Evolutionary conservation across 2,888 invertebrate species (phyloP), one percentile per base, ranked within the genome.

Genomic region (Pyrochroa serraticornis): DNA sequence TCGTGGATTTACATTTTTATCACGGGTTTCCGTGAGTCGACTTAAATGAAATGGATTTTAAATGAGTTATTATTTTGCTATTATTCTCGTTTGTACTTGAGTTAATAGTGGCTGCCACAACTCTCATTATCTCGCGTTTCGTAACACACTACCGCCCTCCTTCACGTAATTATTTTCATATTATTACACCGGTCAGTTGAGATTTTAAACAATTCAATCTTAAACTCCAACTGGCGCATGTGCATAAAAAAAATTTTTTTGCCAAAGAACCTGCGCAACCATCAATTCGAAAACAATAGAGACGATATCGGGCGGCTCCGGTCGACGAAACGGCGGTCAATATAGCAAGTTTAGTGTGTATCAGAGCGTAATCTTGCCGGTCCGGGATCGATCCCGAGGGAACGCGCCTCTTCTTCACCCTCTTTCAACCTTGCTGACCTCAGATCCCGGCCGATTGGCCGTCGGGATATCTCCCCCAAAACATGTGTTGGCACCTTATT

Each of bases 341-440:
- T 70, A 66, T 64, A 63, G 64, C 66, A 66, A 71, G 68, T 56
- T 72, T 71, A 71, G 70, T 64, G 71, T 69, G 66, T 70, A 72
- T 73, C 70, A 72, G 67, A 63, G 68, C 68, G 68, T 70, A 70
- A 72, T 72, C 71, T 71, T 67, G 67, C 63, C 67, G 69, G 62
- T 63, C 58, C 47, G 51, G 60, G 64, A 70, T 70, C 64, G 69
- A 69, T 69, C 70, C 68, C 70, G 10, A 6, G 67, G 68, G 70
- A 66, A 53, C 53, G 33, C 53, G 22, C 43, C 52, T 47, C 48
- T 57, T 54, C 63, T 64, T 62, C 60, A 65, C 66, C 65, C 67
- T 65, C 61, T 53, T 63, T 57, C 63, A 56, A 65, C 67, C 64
- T 60, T 58, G 64, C 60, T 65, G 66, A 69, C 69, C 68, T 68